A percentile compares a stretch with the other conserved stretches of the same genome.
Evolutionary conservation across 2,888 invertebrate species (phyloP).

Genomic region (Hipparchia sbordonii): DNA sequence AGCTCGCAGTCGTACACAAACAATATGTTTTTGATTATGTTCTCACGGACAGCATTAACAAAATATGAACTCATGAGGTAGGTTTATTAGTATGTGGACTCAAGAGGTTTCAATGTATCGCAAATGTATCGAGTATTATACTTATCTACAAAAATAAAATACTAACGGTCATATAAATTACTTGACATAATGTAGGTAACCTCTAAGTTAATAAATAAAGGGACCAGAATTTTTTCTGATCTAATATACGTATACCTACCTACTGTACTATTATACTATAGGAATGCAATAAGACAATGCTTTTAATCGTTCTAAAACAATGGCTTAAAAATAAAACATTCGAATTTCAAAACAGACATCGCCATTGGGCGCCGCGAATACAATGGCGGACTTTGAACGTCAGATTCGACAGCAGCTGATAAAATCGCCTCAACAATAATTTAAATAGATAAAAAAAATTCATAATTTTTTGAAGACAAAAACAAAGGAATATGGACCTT

Average conservation of each 20-base stretch:
- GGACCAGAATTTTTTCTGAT: too few relatives aligned
- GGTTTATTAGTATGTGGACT: background rate
- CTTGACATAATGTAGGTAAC: too few relatives aligned
- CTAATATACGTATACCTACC: background rate
- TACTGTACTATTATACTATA: background rate
- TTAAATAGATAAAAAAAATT: slow-evolving; percentile 3
- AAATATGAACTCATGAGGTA: background rate
- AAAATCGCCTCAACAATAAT: slow-evolving; percentile 40
- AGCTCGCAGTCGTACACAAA: slow-evolving; percentile 32
- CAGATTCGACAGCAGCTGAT: slow-evolving; percentile 71
- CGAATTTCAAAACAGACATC: slow-evolving; percentile 62
- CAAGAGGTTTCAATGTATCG: background rate
- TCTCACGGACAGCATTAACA: slow-evolving; percentile 51
- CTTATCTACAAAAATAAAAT: too few relatives aligned
- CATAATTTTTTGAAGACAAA: slow-evolving; percentile 1
- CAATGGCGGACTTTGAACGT: slow-evolving; percentile 68
- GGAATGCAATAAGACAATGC: background rate
- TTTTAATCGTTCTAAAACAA: slow-evolving; percentile 51
- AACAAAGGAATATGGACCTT: slow-evolving; percentile 1
- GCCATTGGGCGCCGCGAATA: slow-evolving; percentile 64
- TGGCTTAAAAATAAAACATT: slow-evolving; percentile 66
- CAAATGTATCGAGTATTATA: background rate
- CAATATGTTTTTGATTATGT: slow-evolving; percentile 65
- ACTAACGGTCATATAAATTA: too few relatives aligned
- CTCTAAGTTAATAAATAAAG: too few relatives aligned